Evolutionary conservation across 2,888 invertebrate species (phyloP), one percentile per base, ranked within the genome.

Genomic region (Eupithecia centaureata): DNA sequence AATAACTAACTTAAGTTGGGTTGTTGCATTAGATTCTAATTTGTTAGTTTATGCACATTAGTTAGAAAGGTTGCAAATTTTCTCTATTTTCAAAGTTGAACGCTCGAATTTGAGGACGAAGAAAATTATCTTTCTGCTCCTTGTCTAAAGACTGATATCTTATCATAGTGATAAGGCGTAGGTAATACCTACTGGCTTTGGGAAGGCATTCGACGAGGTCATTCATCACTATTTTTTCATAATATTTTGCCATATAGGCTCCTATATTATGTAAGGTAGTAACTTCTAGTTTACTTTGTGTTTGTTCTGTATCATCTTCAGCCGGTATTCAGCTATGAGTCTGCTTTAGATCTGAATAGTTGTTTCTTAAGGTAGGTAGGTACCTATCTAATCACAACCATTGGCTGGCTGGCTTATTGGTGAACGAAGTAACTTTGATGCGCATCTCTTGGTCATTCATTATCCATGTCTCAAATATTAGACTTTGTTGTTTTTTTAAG

Each of bases 81-180:
- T 84, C 82, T 82, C 82, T 82, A 85, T 85, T 80, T 81, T 80
- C 81, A 79, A 82, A 87, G 89, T 89, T 89, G 88, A 89, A 90
- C 76, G 88, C 78, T 85, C 86, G 82, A 83, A 84, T 82, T 80
- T 73, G 80, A 88, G 80, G 82, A 82, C 79, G 75, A 76, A 79
- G 76, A 73, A 81, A 79, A 73, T 82, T 86, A 87, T 86, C 85
- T 79, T 76, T 76, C 74, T 75, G 77, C 80, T 80, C 67, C 84
- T 86, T 87, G 87, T 88, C 86, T 87, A 82, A 83, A 84, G 84
- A 82, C 82, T 73, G 75, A 74, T 85, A 86, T 86, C 83, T 87
- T 85, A 86, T 87, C 87, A 74, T 57, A 52, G 68, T 70, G 87
- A 87, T 88, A 87, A 85, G 75, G 63, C 68, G 76, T 77, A 27